Base-by-base conservation (phyloP, 2,113 vertebrate genomes). In the Channa argus region DNA sequence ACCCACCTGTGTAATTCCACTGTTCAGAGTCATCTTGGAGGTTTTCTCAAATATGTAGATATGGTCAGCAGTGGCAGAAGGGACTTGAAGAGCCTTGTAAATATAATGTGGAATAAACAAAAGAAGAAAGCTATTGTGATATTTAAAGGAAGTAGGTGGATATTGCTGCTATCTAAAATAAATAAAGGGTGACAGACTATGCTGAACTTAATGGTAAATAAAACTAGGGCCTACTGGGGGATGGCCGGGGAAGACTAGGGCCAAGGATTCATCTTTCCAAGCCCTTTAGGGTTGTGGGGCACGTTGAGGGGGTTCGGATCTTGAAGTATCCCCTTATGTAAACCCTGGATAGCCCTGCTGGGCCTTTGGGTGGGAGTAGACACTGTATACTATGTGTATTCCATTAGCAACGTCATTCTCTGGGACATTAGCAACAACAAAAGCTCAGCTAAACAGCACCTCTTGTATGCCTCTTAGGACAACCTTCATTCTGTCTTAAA, bases 401-500 rank as follows among this genome's bases (percentile, higher is more conserved):
- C 46, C 80, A 70, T 81, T 75, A 55, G 63, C 63, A 49, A 36
- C 46, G 24, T 80, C 74, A 72, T 88, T 84, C 82, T 91, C 83
- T 92, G 86, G 88, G 91, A 90, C 76, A 74, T 77, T 34, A 81
- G 37, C 77, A 86, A 75, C 75, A 83, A 63, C 78, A 82, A 71
- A 38, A 82, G 68, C 64, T 72, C 76, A 77, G 77, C 60, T 77
- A 73, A 85, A 66, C 80, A 74, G 45, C 86, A 84, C 82, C 84
- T 83, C 73, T 79, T 74, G 73, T 84, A 69, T 64, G 80, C 86
- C 88, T 80, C 83, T 12, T 49, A 73, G 75, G 66, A 90, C 82
- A 58, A 67, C 61, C 67, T 83, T 91, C 87, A 88, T 91, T 89
- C 84, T 93, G 88, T 94, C 92, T 93, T 92, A 92, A 92, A 86